These are phyloP conservation scores for Bergia puertoricense DNA, from an alignment of 92 coral and sea anemone species.

Conservation along the genomic window DNA sequence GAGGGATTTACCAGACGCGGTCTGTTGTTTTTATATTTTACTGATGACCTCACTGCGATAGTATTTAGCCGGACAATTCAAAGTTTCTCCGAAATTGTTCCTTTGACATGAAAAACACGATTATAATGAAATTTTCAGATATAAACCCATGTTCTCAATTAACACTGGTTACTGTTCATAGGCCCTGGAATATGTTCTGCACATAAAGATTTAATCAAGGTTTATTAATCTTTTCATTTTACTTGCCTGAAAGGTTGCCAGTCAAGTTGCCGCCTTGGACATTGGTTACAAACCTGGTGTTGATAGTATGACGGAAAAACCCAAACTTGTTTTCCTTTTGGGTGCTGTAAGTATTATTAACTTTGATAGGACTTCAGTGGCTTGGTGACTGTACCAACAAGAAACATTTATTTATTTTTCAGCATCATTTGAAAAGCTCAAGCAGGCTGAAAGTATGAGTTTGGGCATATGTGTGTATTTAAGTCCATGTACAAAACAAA, in stretches of 20 bases:
- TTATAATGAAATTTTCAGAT: too few species aligned
- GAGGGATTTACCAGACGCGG: too few species aligned
- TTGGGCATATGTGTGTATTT: too few species aligned
- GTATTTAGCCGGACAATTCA: too few species aligned
- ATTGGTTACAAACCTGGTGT: conserved; percentile 95
- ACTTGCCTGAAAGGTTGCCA: conserved; percentile 76
- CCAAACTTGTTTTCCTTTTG: conserved; percentile 89
- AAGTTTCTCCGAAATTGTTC: too few species aligned
- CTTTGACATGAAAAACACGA: too few species aligned
- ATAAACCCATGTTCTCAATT: too few species aligned
- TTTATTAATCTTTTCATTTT: background rate
- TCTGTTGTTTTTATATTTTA: too few species aligned
- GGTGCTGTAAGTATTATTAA: conserved; percentile 85
- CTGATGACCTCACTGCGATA: too few species aligned
- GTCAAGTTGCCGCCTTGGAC: conserved; percentile 99
- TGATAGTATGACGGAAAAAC: conserved; percentile 76
- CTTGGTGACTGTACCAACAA: background rate
- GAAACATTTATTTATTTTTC: background rate
- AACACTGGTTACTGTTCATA: background rate
- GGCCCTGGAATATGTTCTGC: background rate
- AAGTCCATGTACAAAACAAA: too few species aligned
- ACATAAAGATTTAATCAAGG: background rate
- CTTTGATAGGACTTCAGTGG: background rate
- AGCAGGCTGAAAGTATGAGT: too few species aligned
- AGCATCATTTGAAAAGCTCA: background rate